Base-by-base conservation (phyloP, 2,113 vertebrate species). In the Helogale parvula region DNA sequence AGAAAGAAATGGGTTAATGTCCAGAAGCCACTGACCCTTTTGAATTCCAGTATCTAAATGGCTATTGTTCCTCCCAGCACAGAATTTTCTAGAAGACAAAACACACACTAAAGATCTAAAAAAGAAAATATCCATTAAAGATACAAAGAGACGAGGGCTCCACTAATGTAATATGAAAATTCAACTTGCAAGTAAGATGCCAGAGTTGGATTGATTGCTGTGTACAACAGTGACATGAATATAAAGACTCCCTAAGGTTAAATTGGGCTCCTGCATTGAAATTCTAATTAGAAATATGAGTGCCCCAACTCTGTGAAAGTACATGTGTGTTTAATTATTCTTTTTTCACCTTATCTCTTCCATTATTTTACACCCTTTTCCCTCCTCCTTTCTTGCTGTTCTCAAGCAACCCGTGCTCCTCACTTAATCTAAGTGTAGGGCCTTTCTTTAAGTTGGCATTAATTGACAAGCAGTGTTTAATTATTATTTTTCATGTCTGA, bases 401-500 rank as follows among this genome's bases (percentile, higher is more conserved):
- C 98, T 98, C 98, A 98, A 98, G 98, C 96, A 98, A 98, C 88
- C 96, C 95, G 41, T 95, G 97, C 97, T 98, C 96, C 96, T 98
- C 98, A 98, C 97, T 98, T 98, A 98, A 98, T 98, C 97, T 98
- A 98, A 98, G 97, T 97, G 97, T 98, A 98, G 98, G 93, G 97
- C 98, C 95, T 98, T 99, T 98, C 98, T 98, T 98, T 98, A 99
- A 98, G 97, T 98, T 98, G 98, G 97, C 97, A 99, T 98, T 99
- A 99, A 99, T 98, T 99, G 98, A 99, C 98, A 98, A 99, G 98
- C 98, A 98, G 98, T 97, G 95, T 98, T 98, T 99, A 99, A 99
- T 99, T 99, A 99, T 98, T 99, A 99, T 99, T 99, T 99, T 99
- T 99, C 98, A 93, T 98, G 93, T 97, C 96, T 98, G 97, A 98